Conservation (phyloP, 1,140 invertebrate species). For the Drosophila fuyamai region DNA sequence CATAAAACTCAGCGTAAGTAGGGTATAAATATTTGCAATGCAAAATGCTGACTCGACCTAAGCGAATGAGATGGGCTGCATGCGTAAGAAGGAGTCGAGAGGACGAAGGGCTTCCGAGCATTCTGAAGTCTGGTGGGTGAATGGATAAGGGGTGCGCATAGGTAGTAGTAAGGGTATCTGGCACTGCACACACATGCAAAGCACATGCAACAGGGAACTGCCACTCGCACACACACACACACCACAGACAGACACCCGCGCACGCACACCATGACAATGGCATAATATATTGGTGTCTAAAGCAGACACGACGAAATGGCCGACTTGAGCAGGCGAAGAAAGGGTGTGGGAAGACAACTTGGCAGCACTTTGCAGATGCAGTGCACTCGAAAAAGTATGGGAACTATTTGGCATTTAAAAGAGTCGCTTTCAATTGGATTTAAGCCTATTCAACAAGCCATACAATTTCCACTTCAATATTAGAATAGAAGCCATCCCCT, state of each 20-base stretch:
- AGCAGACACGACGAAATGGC: constrained; percentile 45
- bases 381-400: constrained; percentile 11
- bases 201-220: constrained; percentile 59
- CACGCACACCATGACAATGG: constrained; percentile 47
- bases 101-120: constrained; percentile 17
- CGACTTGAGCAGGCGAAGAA: constrained; percentile 28
- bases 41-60: constrained; percentile 50
- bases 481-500: too few relatives aligned
- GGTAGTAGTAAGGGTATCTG: constrained; percentile 16
- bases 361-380: constrained; percentile 53
- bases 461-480: too few relatives aligned
- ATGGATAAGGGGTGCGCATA: constrained; percentile 25
- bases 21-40: constrained; percentile 64
- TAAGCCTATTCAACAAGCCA: too few relatives aligned
- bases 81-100: constrained; percentile 14
- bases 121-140: constrained; percentile 19
- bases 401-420: neutral
- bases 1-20: constrained; percentile 55
- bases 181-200: constrained; percentile 15
- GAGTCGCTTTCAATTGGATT: too few relatives aligned
- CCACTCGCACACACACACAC: constrained; percentile 12
- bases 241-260: constrained; percentile 8
- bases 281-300: constrained; percentile 75
- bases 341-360: constrained; percentile 27
- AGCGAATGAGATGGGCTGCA: constrained; percentile 21